Percentiles rank a stretch among this genome's conserved stretches.
Evolutionary conservation across 53 echinoderm and acorn worm species (phyloP).

Genomic region (Stichopus horrens): DNA sequence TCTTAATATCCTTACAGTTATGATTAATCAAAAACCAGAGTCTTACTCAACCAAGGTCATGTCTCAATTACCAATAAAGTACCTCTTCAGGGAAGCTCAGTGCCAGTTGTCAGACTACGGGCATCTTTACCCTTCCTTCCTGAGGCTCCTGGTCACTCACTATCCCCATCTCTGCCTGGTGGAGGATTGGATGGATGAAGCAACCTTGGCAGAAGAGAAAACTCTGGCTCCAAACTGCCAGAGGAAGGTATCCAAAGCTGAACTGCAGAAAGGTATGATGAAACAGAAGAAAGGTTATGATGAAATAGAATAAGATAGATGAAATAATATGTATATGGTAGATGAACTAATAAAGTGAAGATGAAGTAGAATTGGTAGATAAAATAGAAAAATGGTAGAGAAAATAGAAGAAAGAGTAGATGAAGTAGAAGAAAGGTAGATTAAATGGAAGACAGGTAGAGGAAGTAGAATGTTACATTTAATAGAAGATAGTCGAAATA

Average conservation of each 20-base stretch:
- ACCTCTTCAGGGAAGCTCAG: conserved; percentile 85
- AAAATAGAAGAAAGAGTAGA: no score
- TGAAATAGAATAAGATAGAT: no score
- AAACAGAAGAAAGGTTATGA: background rate
- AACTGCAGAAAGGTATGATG: conserved; percentile 64
- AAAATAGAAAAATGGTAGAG: no score
- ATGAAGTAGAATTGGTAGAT: no score
- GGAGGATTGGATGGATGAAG: conserved; percentile 93
- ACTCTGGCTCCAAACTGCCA: conserved; percentile 17
- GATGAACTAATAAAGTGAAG: no score
- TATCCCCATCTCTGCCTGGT: conserved; percentile 97
- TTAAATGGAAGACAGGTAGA: no score
- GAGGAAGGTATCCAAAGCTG: conserved; percentile 50
- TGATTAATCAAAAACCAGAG: conserved; percentile 74
- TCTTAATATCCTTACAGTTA: conserved; percentile 49
- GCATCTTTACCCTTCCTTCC: conserved; percentile 82
- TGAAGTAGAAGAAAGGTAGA: no score
- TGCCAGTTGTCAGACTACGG: conserved; percentile 72
- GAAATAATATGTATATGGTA: no score
- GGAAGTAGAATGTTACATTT: no score
- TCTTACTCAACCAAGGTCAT: conserved; percentile 88
- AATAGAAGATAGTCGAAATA: no score
- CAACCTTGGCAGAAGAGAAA: conserved; percentile 42
- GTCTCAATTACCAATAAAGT: conserved; percentile 95
- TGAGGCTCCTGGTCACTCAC: conserved; percentile 92